Conservation (phyloP, 1,140 invertebrate genomes). For the Bombus sylvicola region DNA sequence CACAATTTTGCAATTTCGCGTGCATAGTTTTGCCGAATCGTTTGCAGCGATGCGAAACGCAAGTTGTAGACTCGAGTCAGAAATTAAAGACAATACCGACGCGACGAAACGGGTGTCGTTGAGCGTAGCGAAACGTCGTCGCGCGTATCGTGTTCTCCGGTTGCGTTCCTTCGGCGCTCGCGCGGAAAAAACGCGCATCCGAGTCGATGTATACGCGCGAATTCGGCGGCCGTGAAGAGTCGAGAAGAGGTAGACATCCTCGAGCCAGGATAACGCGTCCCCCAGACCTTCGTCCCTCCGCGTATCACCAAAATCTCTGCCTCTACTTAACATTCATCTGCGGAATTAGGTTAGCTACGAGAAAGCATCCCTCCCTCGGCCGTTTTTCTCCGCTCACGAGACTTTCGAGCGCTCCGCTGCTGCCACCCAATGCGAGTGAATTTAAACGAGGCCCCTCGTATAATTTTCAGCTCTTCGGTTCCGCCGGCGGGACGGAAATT, state of each 20-base stretch:
- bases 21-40: neutral
- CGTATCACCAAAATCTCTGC: slow-evolving; percentile 77
- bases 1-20: neutral
- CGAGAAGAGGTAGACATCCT: slow-evolving; percentile 41
- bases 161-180: neutral
- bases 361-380: slow-evolving; percentile 56
- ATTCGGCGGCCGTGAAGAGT: slow-evolving; percentile 53
- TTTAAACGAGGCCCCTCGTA: slow-evolving; percentile 72
- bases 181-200: slow-evolving; percentile 10
- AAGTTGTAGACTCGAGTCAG: neutral
- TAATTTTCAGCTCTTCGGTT: slow-evolving; percentile 35
- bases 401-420: slow-evolving; percentile 57
- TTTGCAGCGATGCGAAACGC: neutral
- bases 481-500: neutral
- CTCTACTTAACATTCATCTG: slow-evolving; percentile 79
- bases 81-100: slow-evolving; percentile 4
- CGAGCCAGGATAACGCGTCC: slow-evolving; percentile 32
- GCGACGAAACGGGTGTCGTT: neutral
- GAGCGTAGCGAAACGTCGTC: neutral
- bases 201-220: slow-evolving; percentile 7
- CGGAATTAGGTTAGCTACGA: slow-evolving; percentile 77
- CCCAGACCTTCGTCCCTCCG: neutral
- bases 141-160: neutral
- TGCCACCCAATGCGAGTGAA: slow-evolving; percentile 64
- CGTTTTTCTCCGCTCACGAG: slow-evolving; percentile 67